Evolutionary conservation across 2,888 invertebrate genomes (phyloP), one percentile per base, ranked within the genome.

Genomic region (Papilio demoleus): DNA sequence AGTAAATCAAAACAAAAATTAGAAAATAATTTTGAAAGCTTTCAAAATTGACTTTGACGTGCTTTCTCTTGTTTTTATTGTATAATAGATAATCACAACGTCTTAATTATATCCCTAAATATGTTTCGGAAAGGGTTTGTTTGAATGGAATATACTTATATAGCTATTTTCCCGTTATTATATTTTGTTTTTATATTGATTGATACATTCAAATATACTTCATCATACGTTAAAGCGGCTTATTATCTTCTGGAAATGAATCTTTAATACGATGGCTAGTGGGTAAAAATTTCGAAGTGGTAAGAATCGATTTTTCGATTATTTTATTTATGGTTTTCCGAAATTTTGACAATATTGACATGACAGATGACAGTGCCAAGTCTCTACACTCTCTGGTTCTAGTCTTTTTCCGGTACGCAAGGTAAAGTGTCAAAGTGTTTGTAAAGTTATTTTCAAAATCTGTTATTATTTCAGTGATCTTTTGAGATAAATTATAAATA

Each of bases 401-500:
- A 82, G 85, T 88, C 90, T 91, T 92, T 93, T 92, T 88, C 85
- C 87, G 86, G 90, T 88, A 78, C 88, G 88, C 85, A 87, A 93
- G 93, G 93, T 93, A 93, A 88, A 88, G 86, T 91, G 90, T 88
- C 90, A 89, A 90, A 84, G 79, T 86, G 83, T 80, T 80, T 77
- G 76, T 81, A 78, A 71, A 77, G 76, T 72, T 80, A 79, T 85
- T 83, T 83, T 78, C 66, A 74, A 77, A 88, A 93, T 93, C 92
- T 84, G 75, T 60, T 75, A 73, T 72, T 87, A 86, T 87, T 83
- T 77, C 69, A 50, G 75, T 75, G 81, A 92, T 93, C 90, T 76
- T 77, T 73, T 60, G 27, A 63, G 47, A 45, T 79, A 74, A 70
- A 75, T 78, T 79, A 75, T 53, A 68, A 74, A 66, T 70, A 75